Conservation (phyloP, 2,888 invertebrate genomes). For the Troides aeacus region DNA sequence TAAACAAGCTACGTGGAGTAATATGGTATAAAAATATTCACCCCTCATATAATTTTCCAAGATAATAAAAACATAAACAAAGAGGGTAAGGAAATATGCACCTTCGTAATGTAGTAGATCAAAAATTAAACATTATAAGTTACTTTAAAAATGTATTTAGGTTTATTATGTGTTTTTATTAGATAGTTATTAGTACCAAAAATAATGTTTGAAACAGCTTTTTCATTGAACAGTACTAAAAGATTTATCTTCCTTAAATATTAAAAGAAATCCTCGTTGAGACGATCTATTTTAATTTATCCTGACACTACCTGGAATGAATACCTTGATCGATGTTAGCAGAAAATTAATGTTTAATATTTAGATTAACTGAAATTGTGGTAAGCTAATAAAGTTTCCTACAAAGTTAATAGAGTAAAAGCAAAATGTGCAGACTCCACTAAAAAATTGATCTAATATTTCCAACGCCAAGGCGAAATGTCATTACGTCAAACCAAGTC, state of each 20-base stretch:
- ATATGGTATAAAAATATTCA: slow-evolving; percentile 50
- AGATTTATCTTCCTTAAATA: not conserved
- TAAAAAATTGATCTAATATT: slow-evolving; percentile 38
- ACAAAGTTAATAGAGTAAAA: slow-evolving; percentile 16
- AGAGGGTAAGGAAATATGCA: slow-evolving; percentile 28
- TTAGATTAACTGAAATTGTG: not conserved
- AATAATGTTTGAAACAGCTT: not conserved
- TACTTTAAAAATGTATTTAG: too few relatives aligned
- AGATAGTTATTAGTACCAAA: not conserved
- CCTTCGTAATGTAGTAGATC: not conserved
- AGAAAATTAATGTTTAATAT: not conserved
- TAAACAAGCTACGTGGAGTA: slow-evolving; percentile 47
- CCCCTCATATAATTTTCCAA: slow-evolving; percentile 40
- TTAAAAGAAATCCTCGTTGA: not conserved
- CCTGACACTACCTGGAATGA: slow-evolving; percentile 17
- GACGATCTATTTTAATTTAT: not conserved
- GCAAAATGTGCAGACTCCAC: slow-evolving; percentile 23
- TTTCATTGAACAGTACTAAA: not conserved
- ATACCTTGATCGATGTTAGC: not conserved
- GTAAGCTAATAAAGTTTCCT: slow-evolving; percentile 1
- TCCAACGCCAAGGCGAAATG: slow-evolving; percentile 42
- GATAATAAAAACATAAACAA: slow-evolving; percentile 25
- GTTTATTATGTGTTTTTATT: too few relatives aligned
- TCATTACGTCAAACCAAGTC: slow-evolving; percentile 61
- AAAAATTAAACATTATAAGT: too few relatives aligned